Conservation (phyloP, 2,888 invertebrate species). For the Crepidodera aurea region DNA sequence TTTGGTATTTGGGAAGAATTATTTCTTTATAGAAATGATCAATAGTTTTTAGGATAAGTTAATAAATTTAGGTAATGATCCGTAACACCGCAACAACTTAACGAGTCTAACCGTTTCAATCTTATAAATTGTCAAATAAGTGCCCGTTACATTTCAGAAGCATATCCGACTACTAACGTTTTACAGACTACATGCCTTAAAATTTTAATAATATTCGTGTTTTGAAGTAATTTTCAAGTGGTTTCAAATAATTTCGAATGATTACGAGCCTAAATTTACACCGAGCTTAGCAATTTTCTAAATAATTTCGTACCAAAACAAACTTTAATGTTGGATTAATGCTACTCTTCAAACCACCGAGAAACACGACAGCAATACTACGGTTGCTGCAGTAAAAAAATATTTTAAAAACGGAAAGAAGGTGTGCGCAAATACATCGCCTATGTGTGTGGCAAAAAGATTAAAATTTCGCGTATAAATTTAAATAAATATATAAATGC, state of each 20-base stretch:
- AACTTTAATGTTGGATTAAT: conserved; percentile 41
- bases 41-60: too few relatives aligned
- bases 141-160: not conserved
- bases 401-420: not conserved
- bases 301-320: conserved; percentile 39
- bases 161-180: conserved; percentile 1
- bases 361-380: conserved; percentile 34
- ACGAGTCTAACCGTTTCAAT: not conserved
- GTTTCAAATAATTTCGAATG: conserved; percentile 44
- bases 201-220: conserved; percentile 48
- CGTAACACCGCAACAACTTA: too few relatives aligned
- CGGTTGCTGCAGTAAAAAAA: conserved; percentile 5
- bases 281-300: conserved; percentile 42
- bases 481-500: not conserved
- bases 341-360: conserved; percentile 34
- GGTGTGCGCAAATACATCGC: too few relatives aligned
- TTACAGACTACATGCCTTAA: conserved; percentile 8
- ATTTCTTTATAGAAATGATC: too few relatives aligned
- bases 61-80: too few relatives aligned
- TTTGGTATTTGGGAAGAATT: too few relatives aligned
- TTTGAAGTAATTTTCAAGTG: conserved; percentile 44
- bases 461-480: too few relatives aligned
- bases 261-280: conserved; percentile 41
- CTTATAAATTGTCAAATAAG: conserved; percentile 6
- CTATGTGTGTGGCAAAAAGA: too few relatives aligned